A percentile compares a stretch with the other conserved stretches of the same genome.
Conservation (phyloP, 2,113 vertebrate genomes). For the Cryptomyrus ogoouensis region DNA sequence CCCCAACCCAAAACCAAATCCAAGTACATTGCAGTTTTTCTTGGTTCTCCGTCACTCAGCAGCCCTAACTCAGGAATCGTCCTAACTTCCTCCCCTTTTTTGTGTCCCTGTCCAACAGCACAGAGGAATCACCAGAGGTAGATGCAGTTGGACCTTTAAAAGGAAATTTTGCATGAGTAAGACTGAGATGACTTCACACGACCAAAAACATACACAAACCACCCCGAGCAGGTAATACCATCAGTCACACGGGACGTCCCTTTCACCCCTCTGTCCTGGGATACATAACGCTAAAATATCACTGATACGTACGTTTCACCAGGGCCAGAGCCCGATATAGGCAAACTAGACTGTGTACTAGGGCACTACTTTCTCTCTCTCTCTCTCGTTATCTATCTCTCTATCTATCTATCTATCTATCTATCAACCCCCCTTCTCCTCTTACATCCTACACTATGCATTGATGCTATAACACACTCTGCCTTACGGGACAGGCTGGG, state of each 20-base stretch:
- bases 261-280: neutral
- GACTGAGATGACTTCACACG: neutral
- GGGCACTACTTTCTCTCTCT: too few relatives aligned
- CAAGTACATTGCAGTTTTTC: neutral
- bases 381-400: too few relatives aligned
- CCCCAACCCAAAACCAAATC: neutral
- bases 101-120: neutral
- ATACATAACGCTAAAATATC: neutral
- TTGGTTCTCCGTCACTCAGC: neutral
- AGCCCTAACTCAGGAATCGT: neutral
- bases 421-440: neutral
- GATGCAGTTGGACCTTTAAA: neutral
- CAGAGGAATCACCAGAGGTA: neutral
- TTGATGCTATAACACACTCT: neutral
- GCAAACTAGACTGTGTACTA: too few relatives aligned
- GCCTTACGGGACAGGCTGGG: neutral
- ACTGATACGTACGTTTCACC: neutral
- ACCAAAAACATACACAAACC: neutral
- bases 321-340: neutral
- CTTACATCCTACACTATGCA: neutral
- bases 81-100: neutral
- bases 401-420: too few relatives aligned
- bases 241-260: neutral
- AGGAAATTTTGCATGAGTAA: neutral
- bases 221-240: neutral